Base-by-base conservation (phyloP, 2,797 vertebrate genomes). In the Tapera naevia region DNA sequence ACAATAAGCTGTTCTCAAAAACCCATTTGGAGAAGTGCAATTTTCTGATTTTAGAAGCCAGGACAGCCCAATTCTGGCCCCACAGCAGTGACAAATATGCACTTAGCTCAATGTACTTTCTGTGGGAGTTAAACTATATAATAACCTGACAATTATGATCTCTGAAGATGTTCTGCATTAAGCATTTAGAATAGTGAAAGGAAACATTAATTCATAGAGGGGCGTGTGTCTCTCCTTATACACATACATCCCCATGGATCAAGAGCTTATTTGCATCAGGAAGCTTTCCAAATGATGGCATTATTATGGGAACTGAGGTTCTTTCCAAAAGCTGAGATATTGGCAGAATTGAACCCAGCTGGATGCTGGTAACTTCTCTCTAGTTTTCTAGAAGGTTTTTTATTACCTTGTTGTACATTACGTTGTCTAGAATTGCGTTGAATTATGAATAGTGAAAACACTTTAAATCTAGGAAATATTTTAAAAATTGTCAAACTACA, bases 1-100 rank as follows among this genome's bases (percentile, higher is more conserved):
- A 93, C 89, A 94, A 81, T 91, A 88, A 88, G 80, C 65, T 76
- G 64, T 91, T 96, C 95, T 86, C 92, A 88, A 94, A 94, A 93
- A 69, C 71, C 56, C 67, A 61, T 92, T 93, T 93, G 71, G 80
- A 89, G 78, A 91, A 95, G 80, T 85, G 83, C 81, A 90, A 76
- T 92, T 84, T 94, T 95, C 93, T 95, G 88, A 95, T 96, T 94
- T 91, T 93, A 91, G 93, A 92, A 95, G 80, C 86, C 94, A 93
- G 71, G 61, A 93, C 93, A 94, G 70, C 19, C 48, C 85, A 81
- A 7, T 90, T 94, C 74, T 94, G 88, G 64, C 86, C 80, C 41
- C 35, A 39, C 41, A 80, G 78, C 45, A 91, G 67, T 82, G 86
- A 81, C 81, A 88, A 96, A 94, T 86, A 71, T 1, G 10, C 71